phyloP scores from a whole-genome alignment of 2,113 vertebrate genomes.

The Sterrhoptilus dennistouni region DNA sequence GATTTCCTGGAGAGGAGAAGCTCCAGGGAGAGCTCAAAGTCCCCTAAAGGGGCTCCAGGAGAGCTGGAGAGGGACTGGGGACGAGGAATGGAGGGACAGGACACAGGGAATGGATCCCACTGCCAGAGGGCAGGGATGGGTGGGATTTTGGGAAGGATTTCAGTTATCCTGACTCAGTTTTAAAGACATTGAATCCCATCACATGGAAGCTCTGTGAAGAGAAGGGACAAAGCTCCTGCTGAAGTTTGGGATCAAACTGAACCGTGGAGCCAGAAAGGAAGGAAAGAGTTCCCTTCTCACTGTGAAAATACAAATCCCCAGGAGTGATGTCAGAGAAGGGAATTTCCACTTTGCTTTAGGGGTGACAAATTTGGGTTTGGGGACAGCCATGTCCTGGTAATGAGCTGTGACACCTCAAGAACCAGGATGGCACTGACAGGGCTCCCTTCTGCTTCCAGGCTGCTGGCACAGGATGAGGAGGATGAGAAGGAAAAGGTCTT shows the following conservation, averaged over 20 bases:
- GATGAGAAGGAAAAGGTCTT: constrained; percentile 26
- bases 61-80: too few relatives aligned
- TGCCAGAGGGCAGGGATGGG: too few relatives aligned
- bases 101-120: too few relatives aligned
- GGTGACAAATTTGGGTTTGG: accelerated
- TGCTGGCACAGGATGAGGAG: neutral
- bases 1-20: too few relatives aligned
- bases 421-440: accelerated
- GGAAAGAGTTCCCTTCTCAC: neutral
- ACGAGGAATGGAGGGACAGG: too few relatives aligned
- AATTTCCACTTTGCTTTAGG: accelerated
- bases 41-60: too few relatives aligned
- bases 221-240: neutral
- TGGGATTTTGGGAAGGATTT: too few relatives aligned
- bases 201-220: accelerated
- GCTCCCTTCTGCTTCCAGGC: constrained; percentile 15
- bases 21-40: too few relatives aligned
- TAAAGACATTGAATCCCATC: accelerated
- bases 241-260: neutral
- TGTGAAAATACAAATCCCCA: accelerated
- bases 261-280: accelerated
- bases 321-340: accelerated
- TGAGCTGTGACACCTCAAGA: accelerated
- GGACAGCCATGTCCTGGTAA: accelerated
- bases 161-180: accelerated